A percentile compares a stretch with the other conserved stretches of the same genome.
Evolutionary conservation across 2,888 invertebrate species (phyloP).

Genomic region (Ypsolopha scabrella): DNA sequence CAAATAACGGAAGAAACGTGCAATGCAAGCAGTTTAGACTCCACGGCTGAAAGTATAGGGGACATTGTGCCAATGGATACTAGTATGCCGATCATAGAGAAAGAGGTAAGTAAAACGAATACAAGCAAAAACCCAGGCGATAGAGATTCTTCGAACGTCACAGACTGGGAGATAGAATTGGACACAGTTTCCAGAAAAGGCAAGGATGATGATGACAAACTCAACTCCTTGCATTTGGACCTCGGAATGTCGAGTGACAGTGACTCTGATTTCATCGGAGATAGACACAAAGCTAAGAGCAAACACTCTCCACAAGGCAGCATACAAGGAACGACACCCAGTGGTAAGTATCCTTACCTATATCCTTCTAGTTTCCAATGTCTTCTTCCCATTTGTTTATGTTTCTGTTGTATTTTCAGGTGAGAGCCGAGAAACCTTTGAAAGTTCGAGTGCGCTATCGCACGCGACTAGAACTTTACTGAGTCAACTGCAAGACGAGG

Average conservation of each 20-base stretch:
- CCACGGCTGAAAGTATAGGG: constrained; percentile 45
- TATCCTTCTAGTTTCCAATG: not conserved
- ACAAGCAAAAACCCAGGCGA: constrained; percentile 34
- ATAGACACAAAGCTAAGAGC: constrained; percentile 36
- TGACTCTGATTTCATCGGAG: constrained; percentile 51
- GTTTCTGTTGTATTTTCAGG: constrained; percentile 36
- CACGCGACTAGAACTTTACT: constrained; percentile 57
- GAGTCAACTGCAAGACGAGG: constrained; percentile 66
- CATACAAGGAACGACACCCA: constrained; percentile 38
- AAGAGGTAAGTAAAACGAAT: constrained; percentile 32
- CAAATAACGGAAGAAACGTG: constrained; percentile 49
- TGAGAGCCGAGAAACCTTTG: constrained; percentile 50
- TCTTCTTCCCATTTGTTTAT: constrained; percentile 11
- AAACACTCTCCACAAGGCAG: constrained; percentile 38
- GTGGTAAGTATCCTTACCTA: constrained; percentile 32
- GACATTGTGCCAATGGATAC: constrained; percentile 40
- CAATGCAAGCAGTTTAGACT: constrained; percentile 55
- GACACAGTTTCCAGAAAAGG: constrained; percentile 62
- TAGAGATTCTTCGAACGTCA: constrained; percentile 52
- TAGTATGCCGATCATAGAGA: constrained; percentile 31
- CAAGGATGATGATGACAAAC: constrained; percentile 53
- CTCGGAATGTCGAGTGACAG: constrained; percentile 66
- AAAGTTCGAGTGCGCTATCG: constrained; percentile 44
- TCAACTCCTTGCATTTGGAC: constrained; percentile 58
- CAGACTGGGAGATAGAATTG: constrained; percentile 74